Evolutionary conservation across 2,113 vertebrate species (phyloP), one percentile per base, ranked within the genome.

Genomic region (Tupaia chinensis): DNA sequence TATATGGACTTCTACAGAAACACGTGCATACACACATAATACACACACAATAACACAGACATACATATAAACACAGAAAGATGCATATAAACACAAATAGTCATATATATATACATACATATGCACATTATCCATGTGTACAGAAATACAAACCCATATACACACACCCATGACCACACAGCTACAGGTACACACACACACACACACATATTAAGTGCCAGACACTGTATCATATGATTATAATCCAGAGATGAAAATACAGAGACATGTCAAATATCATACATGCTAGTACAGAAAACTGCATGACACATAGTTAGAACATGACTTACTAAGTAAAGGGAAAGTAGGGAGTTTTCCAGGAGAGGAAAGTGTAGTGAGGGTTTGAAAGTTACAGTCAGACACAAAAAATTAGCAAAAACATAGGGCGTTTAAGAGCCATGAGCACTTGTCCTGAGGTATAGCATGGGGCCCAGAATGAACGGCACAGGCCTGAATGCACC

Each of bases 361-460:
- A 65, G 65, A 90, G 58, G 54, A 66, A 61, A n/a, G 7, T 15
- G 1, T 3, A 16, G 12, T 44, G 25, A 66, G 44, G 14, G 3
- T 22, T 83, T 69, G 23, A 23, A 70, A 23, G 11, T 8, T 10
- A 12, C 86, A 58, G 44, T 13, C 34, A 78, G 23, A 34, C 19
- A 16, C 7, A 9, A 90, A 53, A 61, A 9, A n/a, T 6, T 23
- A 27, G 1, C 2, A 23, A 32, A 77, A 68, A 2, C 32, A 10
- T 11, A 12, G 2, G 7, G 4, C 29, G 9, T 15, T 20, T 20
- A 9, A 25, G 60, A 19, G 12, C 44, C 44, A 3, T 1, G 20
- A 16, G 9, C 1, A 0, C 29, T 16, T 8, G 13, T 22, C 54
- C 22, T 9, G 13, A 9, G 54, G 5, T 5, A 13, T n/a, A 27